phyloP scores from a whole-genome alignment of 2,797 vertebrate species.

The Notolabrus celidotus region DNA sequence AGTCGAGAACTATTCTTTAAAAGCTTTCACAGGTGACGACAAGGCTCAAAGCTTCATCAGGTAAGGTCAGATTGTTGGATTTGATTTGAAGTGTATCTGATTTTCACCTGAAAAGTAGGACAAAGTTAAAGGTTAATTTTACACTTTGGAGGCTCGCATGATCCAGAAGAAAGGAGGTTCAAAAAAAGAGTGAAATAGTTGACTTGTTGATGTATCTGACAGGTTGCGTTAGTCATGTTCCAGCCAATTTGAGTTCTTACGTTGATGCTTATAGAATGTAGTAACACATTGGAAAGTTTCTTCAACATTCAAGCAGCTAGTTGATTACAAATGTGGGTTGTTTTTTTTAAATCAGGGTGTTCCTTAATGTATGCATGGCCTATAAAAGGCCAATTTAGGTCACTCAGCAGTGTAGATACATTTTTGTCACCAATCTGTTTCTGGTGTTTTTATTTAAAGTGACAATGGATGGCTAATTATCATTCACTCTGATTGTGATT shows the following conservation, averaged over 20 bases:
- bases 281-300: neutral
- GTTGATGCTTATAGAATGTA: neutral
- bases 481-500: neutral
- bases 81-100: neutral
- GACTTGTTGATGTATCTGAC: neutral
- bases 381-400: neutral
- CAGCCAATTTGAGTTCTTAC: too few relatives aligned
- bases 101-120: neutral
- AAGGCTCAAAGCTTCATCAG: slow-evolving; percentile 8
- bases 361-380: neutral
- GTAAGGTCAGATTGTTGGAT: slow-evolving; percentile 47
- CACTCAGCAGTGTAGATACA: neutral
- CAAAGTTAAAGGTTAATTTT: neutral
- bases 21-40: neutral
- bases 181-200: neutral
- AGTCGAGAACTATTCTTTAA: neutral
- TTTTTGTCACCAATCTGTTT: neutral
- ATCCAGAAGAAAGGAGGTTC: too few relatives aligned
- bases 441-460: neutral
- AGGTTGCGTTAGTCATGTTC: neutral
- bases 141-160: neutral
- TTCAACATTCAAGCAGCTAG: too few relatives aligned
- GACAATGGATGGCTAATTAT: neutral
- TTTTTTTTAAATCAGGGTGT: neutral
- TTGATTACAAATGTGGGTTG: too few relatives aligned